phyloP scores from a whole-genome alignment of 2,113 vertebrate genomes.

The Accipiter virgatus region DNA sequence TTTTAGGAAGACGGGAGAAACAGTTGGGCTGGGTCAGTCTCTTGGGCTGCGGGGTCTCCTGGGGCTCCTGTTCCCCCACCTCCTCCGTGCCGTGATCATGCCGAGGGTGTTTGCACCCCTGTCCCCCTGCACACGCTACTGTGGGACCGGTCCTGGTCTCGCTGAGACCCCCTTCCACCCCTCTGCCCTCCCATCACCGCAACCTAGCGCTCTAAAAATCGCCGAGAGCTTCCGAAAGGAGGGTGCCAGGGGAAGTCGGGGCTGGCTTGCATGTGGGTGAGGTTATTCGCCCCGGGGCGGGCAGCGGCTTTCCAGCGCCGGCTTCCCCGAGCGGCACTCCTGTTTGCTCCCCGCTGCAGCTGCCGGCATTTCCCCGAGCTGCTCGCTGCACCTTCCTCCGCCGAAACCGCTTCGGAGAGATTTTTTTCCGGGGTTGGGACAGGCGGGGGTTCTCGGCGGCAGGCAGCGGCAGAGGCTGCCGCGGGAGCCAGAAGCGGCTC shows the following conservation, averaged over 20 bases:
- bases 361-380: neutral
- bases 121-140: fast-evolving
- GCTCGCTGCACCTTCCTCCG: neutral
- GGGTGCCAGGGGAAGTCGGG: neutral
- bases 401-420: neutral
- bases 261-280: neutral
- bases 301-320: neutral
- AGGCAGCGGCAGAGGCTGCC: neutral
- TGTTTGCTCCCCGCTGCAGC: neutral
- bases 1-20: neutral
- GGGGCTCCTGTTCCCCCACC: neutral
- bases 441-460: neutral
- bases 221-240: fast-evolving
- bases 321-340: neutral
- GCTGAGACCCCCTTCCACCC: neutral
- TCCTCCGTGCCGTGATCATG: fast-evolving
- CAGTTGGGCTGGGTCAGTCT: no score
- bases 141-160: fast-evolving
- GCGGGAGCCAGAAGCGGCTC: neutral
- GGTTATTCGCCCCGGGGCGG: neutral
- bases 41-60: fast-evolving
- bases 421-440: neutral
- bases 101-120: neutral
- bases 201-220: neutral
- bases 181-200: neutral